Percentiles rank a stretch among this genome's conserved stretches.
Evolutionary conservation across 2,888 invertebrate species (phyloP).

Genomic region (Odontomyia ornata): DNA sequence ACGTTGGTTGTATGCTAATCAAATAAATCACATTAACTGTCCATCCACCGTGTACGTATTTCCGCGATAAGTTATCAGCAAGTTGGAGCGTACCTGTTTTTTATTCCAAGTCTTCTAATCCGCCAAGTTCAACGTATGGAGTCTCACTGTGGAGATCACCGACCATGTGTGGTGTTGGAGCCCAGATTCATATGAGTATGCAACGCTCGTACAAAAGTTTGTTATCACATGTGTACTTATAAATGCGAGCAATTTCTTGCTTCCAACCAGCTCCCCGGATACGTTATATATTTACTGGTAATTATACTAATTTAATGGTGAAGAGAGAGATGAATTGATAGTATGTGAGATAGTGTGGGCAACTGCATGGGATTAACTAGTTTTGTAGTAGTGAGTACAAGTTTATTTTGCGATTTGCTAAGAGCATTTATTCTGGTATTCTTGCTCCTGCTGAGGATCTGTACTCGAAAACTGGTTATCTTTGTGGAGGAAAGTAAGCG

Average conservation of each 20-base stretch:
- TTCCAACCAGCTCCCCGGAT: slow-evolving; percentile 23
- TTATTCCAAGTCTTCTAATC: background rate
- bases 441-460: too few relatives aligned
- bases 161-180: background rate
- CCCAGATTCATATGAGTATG: background rate
- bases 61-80: slow-evolving; percentile 7
- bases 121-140: slow-evolving; percentile 27
- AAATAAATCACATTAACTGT: background rate
- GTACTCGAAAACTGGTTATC: too few relatives aligned
- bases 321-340: slow-evolving; percentile 6
- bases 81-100: background rate
- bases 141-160: slow-evolving; percentile 6
- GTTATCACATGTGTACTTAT: background rate
- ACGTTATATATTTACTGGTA: slow-evolving; percentile 10
- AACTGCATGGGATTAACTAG: too few relatives aligned
- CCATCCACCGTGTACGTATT: background rate
- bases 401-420: too few relatives aligned
- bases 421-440: too few relatives aligned
- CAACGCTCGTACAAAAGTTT: background rate
- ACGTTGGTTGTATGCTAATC: background rate
- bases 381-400: too few relatives aligned
- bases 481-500: too few relatives aligned
- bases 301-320: slow-evolving; percentile 22
- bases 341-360: background rate
- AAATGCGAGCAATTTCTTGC: slow-evolving; percentile 2